phyloP scores from a whole-genome alignment of 2,888 invertebrate species.

The Euphydryas editha region DNA sequence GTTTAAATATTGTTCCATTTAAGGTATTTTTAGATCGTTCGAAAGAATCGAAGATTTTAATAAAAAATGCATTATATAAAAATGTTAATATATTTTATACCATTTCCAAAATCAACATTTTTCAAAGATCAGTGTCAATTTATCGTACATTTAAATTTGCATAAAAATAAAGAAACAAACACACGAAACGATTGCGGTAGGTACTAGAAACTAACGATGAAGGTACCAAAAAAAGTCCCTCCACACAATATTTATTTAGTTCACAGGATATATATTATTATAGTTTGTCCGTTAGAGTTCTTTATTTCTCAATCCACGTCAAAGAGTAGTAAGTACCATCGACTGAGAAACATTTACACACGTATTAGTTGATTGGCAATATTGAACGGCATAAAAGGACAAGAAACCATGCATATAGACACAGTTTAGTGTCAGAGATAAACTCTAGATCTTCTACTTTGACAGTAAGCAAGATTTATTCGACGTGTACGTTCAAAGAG shows the following conservation, averaged over 20 bases:
- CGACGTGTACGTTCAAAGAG: slow-evolving; percentile 27
- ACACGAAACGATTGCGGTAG: not conserved
- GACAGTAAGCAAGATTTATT: slow-evolving; percentile 34
- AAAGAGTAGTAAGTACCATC: not conserved
- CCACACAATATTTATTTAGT: not conserved
- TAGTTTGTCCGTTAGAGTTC: not conserved
- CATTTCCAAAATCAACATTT: no score
- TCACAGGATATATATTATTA: not conserved
- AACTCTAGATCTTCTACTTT: slow-evolving; percentile 20
- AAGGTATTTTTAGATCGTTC: not conserved
- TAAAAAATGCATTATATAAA: no score
- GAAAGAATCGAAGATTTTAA: no score
- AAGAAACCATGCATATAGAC: slow-evolving; percentile 3
- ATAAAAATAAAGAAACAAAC: not conserved
- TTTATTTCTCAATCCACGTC: not conserved
- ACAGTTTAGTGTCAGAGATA: slow-evolving; percentile 12
- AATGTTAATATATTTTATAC: no score
- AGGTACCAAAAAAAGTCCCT: not conserved
- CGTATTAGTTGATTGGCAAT: slow-evolving; percentile 17
- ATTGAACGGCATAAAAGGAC: slow-evolving; percentile 15
- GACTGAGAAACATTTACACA: not conserved
- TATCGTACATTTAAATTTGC: not conserved
- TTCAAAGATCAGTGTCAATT: not conserved
- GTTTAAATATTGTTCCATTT: not conserved
- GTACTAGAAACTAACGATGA: not conserved